Evolutionary conservation across 2,797 vertebrate species (phyloP), one percentile per base, ranked within the genome.

Genomic region (Enteromius radiatus): DNA sequence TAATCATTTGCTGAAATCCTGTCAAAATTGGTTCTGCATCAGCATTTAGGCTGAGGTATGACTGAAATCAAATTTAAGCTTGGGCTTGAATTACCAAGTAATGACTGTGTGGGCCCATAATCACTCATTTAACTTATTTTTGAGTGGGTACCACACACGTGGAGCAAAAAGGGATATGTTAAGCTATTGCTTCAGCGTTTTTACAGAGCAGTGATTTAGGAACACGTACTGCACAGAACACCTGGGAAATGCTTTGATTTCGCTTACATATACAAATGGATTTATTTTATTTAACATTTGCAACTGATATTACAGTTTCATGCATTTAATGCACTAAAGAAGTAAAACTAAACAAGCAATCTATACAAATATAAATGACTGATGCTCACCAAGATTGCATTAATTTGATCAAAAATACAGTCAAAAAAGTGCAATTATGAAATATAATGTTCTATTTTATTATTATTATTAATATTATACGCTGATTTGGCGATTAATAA

Each of bases 41-140:
- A 49, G 74, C 52, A 36, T 83, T 77, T 77, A 75, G 74, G n/a
- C 17, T 21, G 54, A 78, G 65, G 52, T 70, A 61, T 38, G 75
- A 52, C 73, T 69, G 45, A 82, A 82, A 82, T 76, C 15, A 74
- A 82, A 82, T 56, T 11, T 82, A 23, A 76, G 61, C 33, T 45
- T 59, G 52, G 36, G 49, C 59, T 79, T 79, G 77, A 69, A 79
- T 79, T 56, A 79, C 64, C 38, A 45, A 79, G 47, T 83, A 70
- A 68, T 70, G 64, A 83, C 81, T 83, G 81, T 21, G 74, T 56
- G 81, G 64, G 52, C 52, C 28, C 67, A 63, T 76, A 82, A 82
- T 82, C 61, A 56, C 71, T 76, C 61, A 82, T 76, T 82, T 82
- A 67, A 65, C 64, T 49, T 63, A 47, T 61, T 77, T 75, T 69